phyloP scores from a whole-genome alignment of 2,113 vertebrate genomes.

The Columbina picui region DNA sequence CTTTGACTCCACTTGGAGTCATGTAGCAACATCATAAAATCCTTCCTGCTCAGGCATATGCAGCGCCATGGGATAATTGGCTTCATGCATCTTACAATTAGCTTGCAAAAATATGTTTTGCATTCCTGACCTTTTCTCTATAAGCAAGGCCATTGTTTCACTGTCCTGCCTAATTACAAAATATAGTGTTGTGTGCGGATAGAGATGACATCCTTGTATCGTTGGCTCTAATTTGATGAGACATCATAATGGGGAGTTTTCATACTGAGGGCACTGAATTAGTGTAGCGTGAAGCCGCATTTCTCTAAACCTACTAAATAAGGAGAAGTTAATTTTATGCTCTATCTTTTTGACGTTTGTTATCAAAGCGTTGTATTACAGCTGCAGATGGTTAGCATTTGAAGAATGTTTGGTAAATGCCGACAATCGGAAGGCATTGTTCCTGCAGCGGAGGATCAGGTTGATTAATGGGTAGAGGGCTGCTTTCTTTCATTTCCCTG shows the following conservation, averaged over 20 bases:
- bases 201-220: conserved; percentile 41
- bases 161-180: conserved; percentile 62
- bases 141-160: conserved; percentile 59
- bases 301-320: conserved; percentile 67
- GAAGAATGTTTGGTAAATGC: conserved; percentile 51
- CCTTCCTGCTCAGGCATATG: conserved; percentile 17
- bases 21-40: neutral
- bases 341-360: conserved; percentile 74
- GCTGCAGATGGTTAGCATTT: conserved; percentile 62
- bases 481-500: neutral
- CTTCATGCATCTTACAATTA: conserved; percentile 67
- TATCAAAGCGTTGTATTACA: conserved; percentile 68
- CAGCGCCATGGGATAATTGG: conserved; percentile 54
- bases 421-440: conserved; percentile 25
- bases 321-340: conserved; percentile 78
- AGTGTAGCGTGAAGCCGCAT: conserved; percentile 56
- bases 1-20: neutral
- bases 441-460: neutral
- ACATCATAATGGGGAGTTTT: conserved; percentile 65
- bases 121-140: conserved; percentile 62
- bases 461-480: conserved; percentile 41
- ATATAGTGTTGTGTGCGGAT: conserved; percentile 25
- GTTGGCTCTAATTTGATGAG: conserved; percentile 63
- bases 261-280: conserved; percentile 66
- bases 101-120: conserved; percentile 47